phyloP scores from a whole-genome alignment of 2,113 vertebrate genomes.

The Sula dactylatra region DNA sequence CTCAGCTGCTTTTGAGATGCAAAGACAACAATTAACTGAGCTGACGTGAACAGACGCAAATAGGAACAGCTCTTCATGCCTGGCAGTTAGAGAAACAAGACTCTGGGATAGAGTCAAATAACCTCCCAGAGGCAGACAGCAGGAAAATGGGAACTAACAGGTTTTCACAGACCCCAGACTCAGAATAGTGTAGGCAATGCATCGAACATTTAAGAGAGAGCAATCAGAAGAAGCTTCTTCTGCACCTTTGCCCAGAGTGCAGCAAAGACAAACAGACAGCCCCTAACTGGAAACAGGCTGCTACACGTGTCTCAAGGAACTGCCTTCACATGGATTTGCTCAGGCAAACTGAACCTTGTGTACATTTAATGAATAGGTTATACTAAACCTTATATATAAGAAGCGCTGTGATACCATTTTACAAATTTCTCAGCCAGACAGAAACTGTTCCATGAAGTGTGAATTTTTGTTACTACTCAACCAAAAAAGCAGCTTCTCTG shows the following conservation, averaged over 20 bases:
- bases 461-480: neutral
- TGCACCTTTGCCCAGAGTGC: neutral
- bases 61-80: neutral
- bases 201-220: neutral
- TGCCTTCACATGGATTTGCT: neutral
- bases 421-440: neutral
- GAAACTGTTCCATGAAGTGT: neutral
- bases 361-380: neutral
- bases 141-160: neutral
- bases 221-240: neutral
- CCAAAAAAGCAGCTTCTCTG: neutral
- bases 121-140: neutral
- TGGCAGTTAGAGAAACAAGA: neutral
- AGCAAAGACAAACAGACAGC: neutral
- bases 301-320: neutral
- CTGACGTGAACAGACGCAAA: neutral
- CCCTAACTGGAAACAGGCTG: neutral
- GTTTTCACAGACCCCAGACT: neutral
- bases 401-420: neutral
- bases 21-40: slow-evolving; percentile 11
- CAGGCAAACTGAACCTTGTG: neutral
- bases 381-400: neutral
- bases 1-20: slow-evolving; percentile 1
- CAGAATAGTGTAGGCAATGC: neutral
- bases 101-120: neutral